phyloP scores from a whole-genome alignment of 2,113 vertebrate species.

The Callaeas wilsoni region DNA sequence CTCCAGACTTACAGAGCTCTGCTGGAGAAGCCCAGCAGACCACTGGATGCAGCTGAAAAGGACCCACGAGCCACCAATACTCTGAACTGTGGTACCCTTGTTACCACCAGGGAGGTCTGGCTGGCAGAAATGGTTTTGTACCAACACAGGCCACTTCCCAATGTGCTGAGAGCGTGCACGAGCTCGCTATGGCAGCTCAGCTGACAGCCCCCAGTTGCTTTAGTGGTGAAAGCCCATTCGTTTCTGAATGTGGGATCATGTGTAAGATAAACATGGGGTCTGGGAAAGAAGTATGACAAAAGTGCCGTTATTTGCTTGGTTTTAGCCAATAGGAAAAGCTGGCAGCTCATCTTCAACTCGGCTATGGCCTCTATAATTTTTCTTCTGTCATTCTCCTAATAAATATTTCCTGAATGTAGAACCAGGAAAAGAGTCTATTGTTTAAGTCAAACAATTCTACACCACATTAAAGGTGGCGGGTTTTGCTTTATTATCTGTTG shows the following conservation, averaged over 20 bases:
- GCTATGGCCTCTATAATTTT: background rate
- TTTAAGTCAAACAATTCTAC: background rate
- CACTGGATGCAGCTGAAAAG: background rate
- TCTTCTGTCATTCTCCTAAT: background rate
- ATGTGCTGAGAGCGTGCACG: background rate
- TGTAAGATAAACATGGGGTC: background rate
- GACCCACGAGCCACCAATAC: accelerated
- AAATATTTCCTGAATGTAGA: background rate
- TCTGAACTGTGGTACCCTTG: background rate
- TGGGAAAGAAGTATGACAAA: background rate
- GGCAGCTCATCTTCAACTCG: background rate
- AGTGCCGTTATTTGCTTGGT: background rate
- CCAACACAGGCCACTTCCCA: background rate
- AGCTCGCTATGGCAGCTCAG: background rate
- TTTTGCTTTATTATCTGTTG: slow-evolving; percentile 12
- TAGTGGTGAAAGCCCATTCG: background rate
- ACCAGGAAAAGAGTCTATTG: background rate
- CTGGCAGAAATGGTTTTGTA: background rate
- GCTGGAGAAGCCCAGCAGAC: background rate
- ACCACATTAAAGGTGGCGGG: background rate
- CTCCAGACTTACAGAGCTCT: background rate
- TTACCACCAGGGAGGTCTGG: background rate
- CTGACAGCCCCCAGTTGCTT: background rate
- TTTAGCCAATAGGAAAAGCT: background rate
- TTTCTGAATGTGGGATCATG: background rate